Base-by-base conservation (phyloP, 2,888 invertebrate genomes). In the Idaea biselata region DNA sequence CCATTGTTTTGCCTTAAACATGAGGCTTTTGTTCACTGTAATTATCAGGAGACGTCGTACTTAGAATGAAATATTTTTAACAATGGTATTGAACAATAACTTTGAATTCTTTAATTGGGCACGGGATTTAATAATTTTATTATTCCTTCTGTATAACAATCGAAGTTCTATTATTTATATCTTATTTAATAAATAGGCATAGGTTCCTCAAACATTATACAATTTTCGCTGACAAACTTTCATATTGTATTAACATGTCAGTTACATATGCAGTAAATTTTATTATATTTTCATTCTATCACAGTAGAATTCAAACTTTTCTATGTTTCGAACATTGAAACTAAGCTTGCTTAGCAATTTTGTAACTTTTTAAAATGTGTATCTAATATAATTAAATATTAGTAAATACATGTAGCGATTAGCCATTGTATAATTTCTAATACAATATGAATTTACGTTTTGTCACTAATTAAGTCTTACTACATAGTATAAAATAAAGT, bases 1-100 rank as follows among this genome's bases (percentile, higher is more conserved):
- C 84, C 87, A 88, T 88, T 90, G 89, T 88, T 86, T 82, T 79
- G 77, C 78, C 73, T 75, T 73, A 74, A 77, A 73, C 76, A 73
- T 77, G 66, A 73, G 70, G 75, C 73, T 77, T 82, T 84, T 83
- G 83, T 84, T 80, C 78, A 72, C 73, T 78, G 77, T 82, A 82
- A 80, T 79, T 72, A 68, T 73, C 72, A 71, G 62, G 71, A 76
- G 75, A 76, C 74, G 77, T 79, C 74, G 78, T 79, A 80, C 78
- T 83, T 80, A 79, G 75, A 79, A 78, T 78, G 73, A 79, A 79
- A 81, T 76, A 82, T 76, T 74, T 70, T 70, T 70, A 72, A 72
- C 73, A 66, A 73, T 74, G 62, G 74, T 75, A 71, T 74, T 69
- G 64, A 69, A 60, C 73, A 73, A 69, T 71, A 62, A 55, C 61